Conservation (phyloP, 23 tunicate species). For the Corella eumyota region DNA sequence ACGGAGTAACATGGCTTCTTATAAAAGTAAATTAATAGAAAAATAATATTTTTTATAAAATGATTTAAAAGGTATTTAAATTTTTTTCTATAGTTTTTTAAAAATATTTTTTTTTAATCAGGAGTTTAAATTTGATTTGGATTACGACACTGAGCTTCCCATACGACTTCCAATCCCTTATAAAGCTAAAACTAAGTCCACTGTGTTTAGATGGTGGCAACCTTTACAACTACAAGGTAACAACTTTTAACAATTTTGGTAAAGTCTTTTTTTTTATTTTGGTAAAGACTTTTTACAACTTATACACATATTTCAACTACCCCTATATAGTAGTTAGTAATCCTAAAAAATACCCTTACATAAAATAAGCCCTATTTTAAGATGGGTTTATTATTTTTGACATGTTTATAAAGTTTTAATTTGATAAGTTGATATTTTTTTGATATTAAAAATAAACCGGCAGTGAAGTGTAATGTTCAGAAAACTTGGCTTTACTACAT, state of each 20-base stretch:
- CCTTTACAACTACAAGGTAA: constrained; percentile 40
- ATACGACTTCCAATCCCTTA: constrained; percentile 36
- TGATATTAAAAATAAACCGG: too few species aligned
- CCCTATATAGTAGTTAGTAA: not conserved
- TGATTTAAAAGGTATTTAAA: too few species aligned
- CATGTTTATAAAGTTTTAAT: too few species aligned
- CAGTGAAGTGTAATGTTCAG: too few species aligned
- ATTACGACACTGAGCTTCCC: not conserved
- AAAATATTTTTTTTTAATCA: constrained; percentile 7
- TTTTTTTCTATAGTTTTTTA: too few species aligned
- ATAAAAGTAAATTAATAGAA: constrained; percentile 27
- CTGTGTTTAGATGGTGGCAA: constrained; percentile 91
- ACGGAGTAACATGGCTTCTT: constrained; percentile 61
- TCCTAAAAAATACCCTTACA: not conserved
- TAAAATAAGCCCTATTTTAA: too few species aligned
- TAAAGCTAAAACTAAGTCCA: constrained; percentile 41
- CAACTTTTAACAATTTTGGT: not conserved
- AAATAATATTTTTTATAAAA: not conserved
- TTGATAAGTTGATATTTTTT: too few species aligned
- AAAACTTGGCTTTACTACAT: too few species aligned
- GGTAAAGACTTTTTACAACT: not conserved
- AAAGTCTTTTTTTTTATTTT: not conserved
- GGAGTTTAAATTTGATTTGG: constrained; percentile 45
- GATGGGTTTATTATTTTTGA: too few species aligned
- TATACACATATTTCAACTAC: constrained; percentile 3